Evolutionary conservation across 2,113 vertebrate species (phyloP), one percentile per base, ranked within the genome.

Genomic region (Anser cygnoides): DNA sequence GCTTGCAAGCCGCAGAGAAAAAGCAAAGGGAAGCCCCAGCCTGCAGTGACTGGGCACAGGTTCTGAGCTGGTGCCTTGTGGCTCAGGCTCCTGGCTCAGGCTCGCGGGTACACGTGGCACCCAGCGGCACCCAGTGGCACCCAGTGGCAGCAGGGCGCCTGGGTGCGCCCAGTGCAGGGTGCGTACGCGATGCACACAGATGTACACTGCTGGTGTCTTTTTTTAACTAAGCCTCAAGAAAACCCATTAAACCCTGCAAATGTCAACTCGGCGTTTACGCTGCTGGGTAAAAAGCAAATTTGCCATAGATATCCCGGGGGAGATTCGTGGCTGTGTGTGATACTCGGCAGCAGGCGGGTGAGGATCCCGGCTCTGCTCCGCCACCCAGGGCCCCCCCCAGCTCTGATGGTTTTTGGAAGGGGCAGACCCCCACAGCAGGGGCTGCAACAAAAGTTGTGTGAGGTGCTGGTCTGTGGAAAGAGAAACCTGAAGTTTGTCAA

Each of bases 191-290:
- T 14, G 54, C 92, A 89, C 86, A 82, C 84, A 81, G 92, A 81
- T 37, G 73, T 61, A 87, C 5, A 12, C 72, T 11, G 20, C 37
- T 3, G 1, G 4, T 67, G 57, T 90, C 95, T 94, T 83, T 49
- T 63, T 70, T 75, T 63, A 88, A 80, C 92, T 84, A 78, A 95
- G 86, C 94, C 91, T 75, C 83, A 33, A 59, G 63, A 89, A 96
- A 92, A 85, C 74, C 76, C 92, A 86, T 74, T 84, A 95, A 92
- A 90, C 83, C 84, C 84, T 92, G 94, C 92, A 97, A 97, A 95
- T 94, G 89, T 92, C 96, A 97, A 55, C 89, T 33, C 61, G 1
- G 28, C 59, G 74, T 96, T 95, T 84, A 95, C 93, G 83, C 89
- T 95, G 87, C 84, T 66, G 62, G 77, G 44, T 55, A 50, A 57